A percentile compares a stretch with the other conserved stretches of the same genome.
Conservation (phyloP, 1,140 invertebrate species). For the Ceratina calcarata region DNA sequence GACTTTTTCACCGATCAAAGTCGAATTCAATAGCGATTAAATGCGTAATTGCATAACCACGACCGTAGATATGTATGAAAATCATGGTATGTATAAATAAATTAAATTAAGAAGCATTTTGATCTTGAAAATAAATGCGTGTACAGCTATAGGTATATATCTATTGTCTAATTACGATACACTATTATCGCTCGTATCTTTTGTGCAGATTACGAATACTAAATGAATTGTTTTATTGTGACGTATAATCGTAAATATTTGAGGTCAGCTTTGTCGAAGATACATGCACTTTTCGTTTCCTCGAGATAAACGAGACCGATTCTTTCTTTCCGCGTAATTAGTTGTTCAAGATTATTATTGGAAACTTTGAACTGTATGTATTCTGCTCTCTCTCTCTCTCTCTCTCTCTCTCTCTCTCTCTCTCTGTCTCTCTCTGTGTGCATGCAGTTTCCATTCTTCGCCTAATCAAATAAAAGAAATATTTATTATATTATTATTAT, state of each 20-base stretch:
- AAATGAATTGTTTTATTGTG: constrained; percentile 10
- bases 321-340: no score
- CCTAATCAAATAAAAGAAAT: no score
- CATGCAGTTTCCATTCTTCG: no score
- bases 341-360: no score
- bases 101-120: background rate
- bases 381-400: no score
- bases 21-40: constrained; percentile 20
- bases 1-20: constrained; percentile 17
- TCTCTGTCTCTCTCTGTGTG: no score
- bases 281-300: constrained; percentile 1
- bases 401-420: no score
- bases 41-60: constrained; percentile 4
- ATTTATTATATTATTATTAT: no score
- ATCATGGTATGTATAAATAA: background rate
- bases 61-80: no score
- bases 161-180: background rate
- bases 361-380: no score
- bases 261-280: background rate
- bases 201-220: background rate
- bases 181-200: background rate
- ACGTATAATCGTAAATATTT: constrained; percentile 32
- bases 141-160: no score
- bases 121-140: background rate
- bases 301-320: background rate